Evolutionary conservation across 1,140 invertebrate species (phyloP).

Genomic region (Orchestia grillus): DNA sequence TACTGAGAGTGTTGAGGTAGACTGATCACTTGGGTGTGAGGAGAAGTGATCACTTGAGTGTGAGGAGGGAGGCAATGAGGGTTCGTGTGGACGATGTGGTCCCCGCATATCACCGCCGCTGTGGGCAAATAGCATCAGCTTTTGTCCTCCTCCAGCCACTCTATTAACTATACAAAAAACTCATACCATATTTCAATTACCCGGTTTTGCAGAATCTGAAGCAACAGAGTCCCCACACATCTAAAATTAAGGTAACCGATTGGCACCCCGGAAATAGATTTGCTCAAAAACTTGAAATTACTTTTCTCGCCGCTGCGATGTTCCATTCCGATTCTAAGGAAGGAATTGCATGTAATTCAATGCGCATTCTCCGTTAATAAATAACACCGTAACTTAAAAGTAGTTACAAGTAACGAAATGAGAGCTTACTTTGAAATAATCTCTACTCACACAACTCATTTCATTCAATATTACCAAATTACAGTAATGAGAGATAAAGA

Average conservation of each 20-base stretch:
- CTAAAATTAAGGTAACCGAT: not conserved
- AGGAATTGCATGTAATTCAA: not conserved
- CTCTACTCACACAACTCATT: not conserved
- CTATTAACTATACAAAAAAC: not conserved
- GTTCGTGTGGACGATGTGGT: constrained; percentile 53
- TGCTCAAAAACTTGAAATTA: not conserved
- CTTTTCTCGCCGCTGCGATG: not conserved
- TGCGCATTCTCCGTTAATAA: not conserved
- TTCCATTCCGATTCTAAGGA: not conserved
- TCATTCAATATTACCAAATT: not conserved
- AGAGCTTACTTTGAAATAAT: not conserved
- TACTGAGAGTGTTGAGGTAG: constrained; percentile 55
- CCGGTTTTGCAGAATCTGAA: not conserved
- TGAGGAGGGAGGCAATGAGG: constrained; percentile 51
- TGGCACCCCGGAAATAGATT: not conserved
- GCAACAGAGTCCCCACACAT: not conserved
- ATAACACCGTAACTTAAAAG: not conserved
- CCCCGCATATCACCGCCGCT: constrained; percentile 52
- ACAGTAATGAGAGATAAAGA: not conserved
- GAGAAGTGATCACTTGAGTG: constrained; percentile 49
- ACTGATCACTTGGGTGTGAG: constrained; percentile 47
- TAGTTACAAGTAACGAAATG: not conserved
- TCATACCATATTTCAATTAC: not conserved
- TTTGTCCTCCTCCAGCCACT: not conserved
- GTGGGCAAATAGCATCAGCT: constrained; percentile 49